Percentiles rank a stretch among this genome's conserved stretches.
Evolutionary conservation across 2,888 invertebrate species (phyloP).

Genomic region (Lypha dubia): DNA sequence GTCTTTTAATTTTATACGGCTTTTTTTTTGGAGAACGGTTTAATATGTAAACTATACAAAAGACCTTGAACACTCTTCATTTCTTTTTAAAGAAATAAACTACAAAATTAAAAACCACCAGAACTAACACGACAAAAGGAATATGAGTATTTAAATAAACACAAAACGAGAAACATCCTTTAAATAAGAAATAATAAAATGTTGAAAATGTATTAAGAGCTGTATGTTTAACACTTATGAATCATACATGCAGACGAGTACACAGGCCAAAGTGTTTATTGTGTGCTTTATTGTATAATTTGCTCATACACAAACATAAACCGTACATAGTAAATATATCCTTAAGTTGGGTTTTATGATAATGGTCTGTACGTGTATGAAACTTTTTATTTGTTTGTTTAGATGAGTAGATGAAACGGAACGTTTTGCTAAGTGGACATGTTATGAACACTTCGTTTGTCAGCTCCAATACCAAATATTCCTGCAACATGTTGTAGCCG

Average conservation of each 20-base stretch:
- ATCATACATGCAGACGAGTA: constrained; percentile 55
- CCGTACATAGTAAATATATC: background rate
- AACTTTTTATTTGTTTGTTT: constrained; percentile 15
- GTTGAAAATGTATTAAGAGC: constrained; percentile 50
- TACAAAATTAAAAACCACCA: constrained; percentile 18
- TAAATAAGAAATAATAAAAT: constrained; percentile 64
- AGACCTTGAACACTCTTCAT: constrained; percentile 62
- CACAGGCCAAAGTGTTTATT: constrained; percentile 34
- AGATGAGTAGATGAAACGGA: constrained; percentile 53
- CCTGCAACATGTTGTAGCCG: constrained; percentile 25
- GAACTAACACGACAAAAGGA: constrained; percentile 45
- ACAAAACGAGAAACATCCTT: constrained; percentile 33
- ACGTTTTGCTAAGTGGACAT: constrained; percentile 63
- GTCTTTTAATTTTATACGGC: constrained; percentile 59
- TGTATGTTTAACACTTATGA: constrained; percentile 70
- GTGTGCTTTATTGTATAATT: constrained; percentile 1
- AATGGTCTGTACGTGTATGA: constrained; percentile 22
- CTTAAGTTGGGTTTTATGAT: constrained; percentile 14
- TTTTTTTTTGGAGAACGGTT: constrained; percentile 62
- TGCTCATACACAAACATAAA: background rate
- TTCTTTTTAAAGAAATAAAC: constrained; percentile 30
- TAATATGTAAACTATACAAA: constrained; percentile 70
- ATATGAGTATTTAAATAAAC: constrained; percentile 55
- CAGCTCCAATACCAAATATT: constrained; percentile 49
- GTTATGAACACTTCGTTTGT: constrained; percentile 74